A percentile compares a stretch with the other conserved stretches of the same genome.
Conservation (phyloP, 2,113 vertebrate genomes). For the Mus pahari region DNA sequence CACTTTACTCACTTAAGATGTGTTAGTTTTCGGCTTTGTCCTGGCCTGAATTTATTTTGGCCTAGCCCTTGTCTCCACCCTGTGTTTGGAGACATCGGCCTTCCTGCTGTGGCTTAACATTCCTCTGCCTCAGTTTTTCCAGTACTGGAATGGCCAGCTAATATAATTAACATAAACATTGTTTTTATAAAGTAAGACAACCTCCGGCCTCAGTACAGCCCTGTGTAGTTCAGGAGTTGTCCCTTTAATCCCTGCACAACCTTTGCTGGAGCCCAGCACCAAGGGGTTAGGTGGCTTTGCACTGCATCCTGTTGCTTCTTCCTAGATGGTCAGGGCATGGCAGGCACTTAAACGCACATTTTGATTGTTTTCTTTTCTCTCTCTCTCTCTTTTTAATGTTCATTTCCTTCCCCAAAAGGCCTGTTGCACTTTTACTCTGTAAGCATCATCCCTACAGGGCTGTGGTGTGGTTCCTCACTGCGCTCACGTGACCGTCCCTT, state of each 20-base stretch:
- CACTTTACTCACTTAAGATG: slow-evolving; percentile 33
- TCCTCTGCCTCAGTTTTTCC: slow-evolving; percentile 64
- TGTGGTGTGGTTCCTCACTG: not conserved
- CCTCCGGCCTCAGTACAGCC: not conserved
- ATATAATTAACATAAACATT: slow-evolving; percentile 10
- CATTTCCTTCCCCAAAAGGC: not conserved
- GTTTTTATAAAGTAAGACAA: slow-evolving; percentile 42
- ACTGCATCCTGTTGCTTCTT: not conserved
- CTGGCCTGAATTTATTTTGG: slow-evolving; percentile 62
- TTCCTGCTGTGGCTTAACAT: slow-evolving; percentile 37
- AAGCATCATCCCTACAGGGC: not conserved
- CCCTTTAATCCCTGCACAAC: not conserved
- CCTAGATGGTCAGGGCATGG: not conserved
- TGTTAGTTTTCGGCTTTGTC: slow-evolving; percentile 50
- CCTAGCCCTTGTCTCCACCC: not conserved
- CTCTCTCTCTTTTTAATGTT: no score
- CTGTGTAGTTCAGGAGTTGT: not conserved
- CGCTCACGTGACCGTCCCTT: not conserved
- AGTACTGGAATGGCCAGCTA: not conserved
- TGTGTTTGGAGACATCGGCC: slow-evolving; percentile 26
- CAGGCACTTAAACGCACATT: slow-evolving; percentile 39
- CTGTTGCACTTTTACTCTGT: not conserved
- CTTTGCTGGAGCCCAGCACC: slow-evolving; percentile 34
- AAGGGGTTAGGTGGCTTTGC: not conserved
- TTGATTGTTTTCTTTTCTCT: not conserved